A percentile compares a stretch with the other conserved stretches of the same genome.
Evolutionary conservation across 2,113 vertebrate species (phyloP).

Genomic region (Clarias batrachus): DNA sequence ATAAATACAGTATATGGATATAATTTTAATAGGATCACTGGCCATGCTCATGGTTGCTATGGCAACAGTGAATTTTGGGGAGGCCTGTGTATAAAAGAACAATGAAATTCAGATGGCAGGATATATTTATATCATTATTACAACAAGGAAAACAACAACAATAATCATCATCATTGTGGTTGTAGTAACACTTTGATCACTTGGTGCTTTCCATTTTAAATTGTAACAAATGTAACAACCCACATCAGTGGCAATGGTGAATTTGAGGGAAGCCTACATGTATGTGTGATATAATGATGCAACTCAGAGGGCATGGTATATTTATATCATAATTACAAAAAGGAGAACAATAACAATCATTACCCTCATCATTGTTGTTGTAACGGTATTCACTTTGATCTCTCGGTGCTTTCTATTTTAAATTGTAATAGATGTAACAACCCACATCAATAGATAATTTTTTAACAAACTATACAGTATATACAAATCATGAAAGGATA

Average conservation of each 20-base stretch:
- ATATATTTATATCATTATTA: neutral
- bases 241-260: no score
- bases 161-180: neutral
- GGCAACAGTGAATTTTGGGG: neutral
- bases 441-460: no score
- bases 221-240: no score
- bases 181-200: neutral
- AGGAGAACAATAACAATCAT: neutral
- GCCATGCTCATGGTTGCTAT: neutral
- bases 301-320: neutral
- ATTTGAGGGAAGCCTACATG: neutral
- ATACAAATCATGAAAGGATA: no score
- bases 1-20: neutral
- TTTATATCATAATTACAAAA: neutral
- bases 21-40: neutral
- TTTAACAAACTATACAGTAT: no score
- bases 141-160: neutral
- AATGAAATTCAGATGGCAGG: no score
- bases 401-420: no score
- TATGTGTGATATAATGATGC: neutral
- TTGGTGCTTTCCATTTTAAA: no score
- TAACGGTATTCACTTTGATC: neutral
- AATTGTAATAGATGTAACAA: no score
- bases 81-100: neutral
- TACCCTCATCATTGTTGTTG: neutral